phyloP scores from a whole-genome alignment of 2,113 vertebrate genomes.

The Serilophus lunatus region DNA sequence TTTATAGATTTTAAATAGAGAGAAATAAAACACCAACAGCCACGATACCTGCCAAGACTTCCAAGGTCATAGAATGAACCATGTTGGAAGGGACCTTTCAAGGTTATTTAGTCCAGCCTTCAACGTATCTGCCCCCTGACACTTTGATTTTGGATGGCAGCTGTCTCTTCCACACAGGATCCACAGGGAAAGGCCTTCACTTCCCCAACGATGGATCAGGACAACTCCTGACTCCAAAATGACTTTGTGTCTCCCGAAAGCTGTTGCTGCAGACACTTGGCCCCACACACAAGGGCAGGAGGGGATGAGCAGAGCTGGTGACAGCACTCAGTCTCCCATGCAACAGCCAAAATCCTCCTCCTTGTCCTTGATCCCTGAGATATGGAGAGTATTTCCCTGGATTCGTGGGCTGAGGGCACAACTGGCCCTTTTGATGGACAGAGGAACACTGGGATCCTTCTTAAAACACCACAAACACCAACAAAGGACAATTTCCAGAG shows the following conservation, averaged over 20 bases:
- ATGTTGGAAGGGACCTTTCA: background rate
- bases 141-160: background rate
- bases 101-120: background rate
- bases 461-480: background rate
- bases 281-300: rapidly evolving
- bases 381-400: background rate
- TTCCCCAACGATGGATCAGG: background rate
- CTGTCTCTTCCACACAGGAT: background rate
- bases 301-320: background rate
- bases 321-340: background rate
- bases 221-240: background rate
- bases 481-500: background rate
- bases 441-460: background rate
- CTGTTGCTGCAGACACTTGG: background rate
- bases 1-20: background rate
- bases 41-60: background rate
- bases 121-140: rapidly evolving
- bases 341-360: background rate
- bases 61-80: background rate
- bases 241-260: background rate
- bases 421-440: background rate
- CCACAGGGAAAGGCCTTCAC: background rate
- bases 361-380: background rate
- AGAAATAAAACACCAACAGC: background rate
- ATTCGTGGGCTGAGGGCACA: rapidly evolving